phyloP scores from a whole-genome alignment of 2,113 vertebrate genomes.

The Oceanodroma tethys region DNA sequence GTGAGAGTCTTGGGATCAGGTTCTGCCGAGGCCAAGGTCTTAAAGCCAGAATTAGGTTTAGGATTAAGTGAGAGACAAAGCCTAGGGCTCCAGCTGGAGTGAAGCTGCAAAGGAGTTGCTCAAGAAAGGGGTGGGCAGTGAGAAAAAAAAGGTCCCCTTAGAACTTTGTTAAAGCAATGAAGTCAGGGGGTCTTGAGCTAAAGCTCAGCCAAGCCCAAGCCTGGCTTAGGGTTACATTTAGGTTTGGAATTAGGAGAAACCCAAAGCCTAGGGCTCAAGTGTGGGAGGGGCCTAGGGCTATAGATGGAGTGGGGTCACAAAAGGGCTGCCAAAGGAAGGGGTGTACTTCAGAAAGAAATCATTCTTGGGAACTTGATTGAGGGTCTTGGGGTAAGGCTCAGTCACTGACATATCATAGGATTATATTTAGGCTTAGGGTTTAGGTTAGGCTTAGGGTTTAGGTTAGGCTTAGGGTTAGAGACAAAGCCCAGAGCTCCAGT shows the following conservation, averaged over 20 bases:
- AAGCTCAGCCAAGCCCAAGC: not conserved
- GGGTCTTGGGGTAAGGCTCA: not conserved
- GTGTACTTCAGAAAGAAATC: not conserved
- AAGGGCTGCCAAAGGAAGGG: not conserved
- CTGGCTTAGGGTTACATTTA: not conserved
- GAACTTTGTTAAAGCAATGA: not conserved
- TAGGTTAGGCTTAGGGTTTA: not conserved
- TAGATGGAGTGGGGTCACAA: not conserved
- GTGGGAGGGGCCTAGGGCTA: not conserved
- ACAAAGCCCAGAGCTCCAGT: not conserved
- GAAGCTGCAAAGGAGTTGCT: not conserved
- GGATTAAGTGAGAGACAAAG: not conserved
- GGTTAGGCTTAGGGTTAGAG: not conserved
- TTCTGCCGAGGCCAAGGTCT: not conserved
- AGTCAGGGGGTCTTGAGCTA: not conserved
- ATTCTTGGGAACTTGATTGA: not conserved
- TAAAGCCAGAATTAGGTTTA: not conserved
- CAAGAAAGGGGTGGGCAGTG: not conserved
- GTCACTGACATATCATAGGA: too few species aligned
- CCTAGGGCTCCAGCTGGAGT: not conserved
- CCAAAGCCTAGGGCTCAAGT: fast-evolving
- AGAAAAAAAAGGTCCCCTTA: not conserved
- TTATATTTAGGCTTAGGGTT: not conserved
- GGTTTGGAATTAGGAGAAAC: not conserved
- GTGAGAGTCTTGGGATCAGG: not conserved